Evolutionary conservation across 2,797 vertebrate species (phyloP).

Genomic region (Carapus acus): DNA sequence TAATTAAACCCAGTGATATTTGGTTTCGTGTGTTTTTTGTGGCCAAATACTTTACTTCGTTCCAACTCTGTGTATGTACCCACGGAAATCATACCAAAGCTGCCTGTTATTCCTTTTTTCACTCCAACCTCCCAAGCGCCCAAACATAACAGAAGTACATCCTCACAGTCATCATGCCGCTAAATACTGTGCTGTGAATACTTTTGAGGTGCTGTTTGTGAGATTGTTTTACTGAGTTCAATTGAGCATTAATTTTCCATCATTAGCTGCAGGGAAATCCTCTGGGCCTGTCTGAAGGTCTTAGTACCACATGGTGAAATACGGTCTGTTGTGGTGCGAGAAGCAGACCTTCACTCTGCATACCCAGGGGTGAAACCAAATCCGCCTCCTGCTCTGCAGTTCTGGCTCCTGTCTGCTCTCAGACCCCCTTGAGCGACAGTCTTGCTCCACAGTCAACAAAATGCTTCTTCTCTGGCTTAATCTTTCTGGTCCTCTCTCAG

Average conservation of each 20-base stretch:
- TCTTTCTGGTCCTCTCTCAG: constrained; percentile 29
- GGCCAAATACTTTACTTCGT: constrained; percentile 22
- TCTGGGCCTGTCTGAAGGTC: constrained; percentile 53
- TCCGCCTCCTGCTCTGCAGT: constrained; percentile 47
- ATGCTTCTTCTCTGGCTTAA: constrained; percentile 56
- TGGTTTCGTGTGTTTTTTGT: constrained; percentile 40
- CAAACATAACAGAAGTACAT: constrained; percentile 51
- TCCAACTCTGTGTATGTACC: constrained; percentile 17
- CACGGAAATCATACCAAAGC: constrained; percentile 49
- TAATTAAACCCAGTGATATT: constrained; percentile 40
- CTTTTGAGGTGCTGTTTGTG: constrained; percentile 46
- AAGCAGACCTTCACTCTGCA: constrained; percentile 55
- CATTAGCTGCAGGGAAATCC: constrained; percentile 61
- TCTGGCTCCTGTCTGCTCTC: constrained; percentile 50
- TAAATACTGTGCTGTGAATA: constrained; percentile 48
- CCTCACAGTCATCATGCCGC: constrained; percentile 37
- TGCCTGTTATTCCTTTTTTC: constrained; percentile 50
- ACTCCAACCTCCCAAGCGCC: constrained; percentile 3
- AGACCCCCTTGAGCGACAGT: constrained; percentile 48
- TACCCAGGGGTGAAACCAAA: constrained; percentile 64
- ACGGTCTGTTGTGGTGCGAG: constrained; percentile 54
- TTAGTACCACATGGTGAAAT: constrained; percentile 57
- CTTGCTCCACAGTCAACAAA: constrained; percentile 39
- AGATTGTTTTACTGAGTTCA: constrained; percentile 54
- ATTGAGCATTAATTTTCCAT: constrained; percentile 66